A percentile compares a stretch with the other conserved stretches of the same genome.
Conservation (phyloP, 2,113 vertebrate genomes). For the Anoura caudifer region DNA sequence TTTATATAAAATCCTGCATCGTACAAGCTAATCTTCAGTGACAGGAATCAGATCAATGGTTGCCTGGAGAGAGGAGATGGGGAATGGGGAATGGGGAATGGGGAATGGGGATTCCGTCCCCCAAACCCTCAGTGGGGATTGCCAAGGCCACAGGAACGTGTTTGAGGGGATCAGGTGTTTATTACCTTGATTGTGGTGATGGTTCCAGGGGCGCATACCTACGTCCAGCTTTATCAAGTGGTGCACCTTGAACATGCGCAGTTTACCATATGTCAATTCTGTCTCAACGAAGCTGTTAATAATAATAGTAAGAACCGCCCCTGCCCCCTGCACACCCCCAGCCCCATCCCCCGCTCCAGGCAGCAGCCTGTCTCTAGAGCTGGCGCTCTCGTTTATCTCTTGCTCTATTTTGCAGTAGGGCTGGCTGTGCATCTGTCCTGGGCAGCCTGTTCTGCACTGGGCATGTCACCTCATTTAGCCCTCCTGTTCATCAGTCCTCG, state of each 20-base stretch:
- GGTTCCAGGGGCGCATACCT: background rate
- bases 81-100: background rate
- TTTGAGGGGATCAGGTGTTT: background rate
- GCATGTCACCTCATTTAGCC: background rate
- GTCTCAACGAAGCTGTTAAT: background rate
- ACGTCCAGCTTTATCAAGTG: background rate
- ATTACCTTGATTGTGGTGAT: background rate
- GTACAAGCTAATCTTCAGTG: background rate
- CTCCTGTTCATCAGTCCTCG: background rate
- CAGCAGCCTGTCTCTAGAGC: background rate
- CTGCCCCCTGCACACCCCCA: too few relatives aligned
- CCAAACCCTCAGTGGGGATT: background rate
- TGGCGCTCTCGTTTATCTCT: too few relatives aligned
- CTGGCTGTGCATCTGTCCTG: background rate
- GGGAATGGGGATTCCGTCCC: too few relatives aligned
- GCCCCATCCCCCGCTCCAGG: background rate
- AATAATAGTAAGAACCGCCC: background rate
- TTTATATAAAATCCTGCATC: conserved; percentile 6
- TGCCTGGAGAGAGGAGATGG: background rate
- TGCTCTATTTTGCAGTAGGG: background rate
- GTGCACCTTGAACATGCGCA: background rate
- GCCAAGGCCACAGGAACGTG: background rate
- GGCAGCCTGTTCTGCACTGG: background rate
- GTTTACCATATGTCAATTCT: background rate
- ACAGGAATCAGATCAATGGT: background rate